phyloP scores from a whole-genome alignment of 30 jellyfish, hydroid and myxozoan species.

The Hydractinia echinata region DNA sequence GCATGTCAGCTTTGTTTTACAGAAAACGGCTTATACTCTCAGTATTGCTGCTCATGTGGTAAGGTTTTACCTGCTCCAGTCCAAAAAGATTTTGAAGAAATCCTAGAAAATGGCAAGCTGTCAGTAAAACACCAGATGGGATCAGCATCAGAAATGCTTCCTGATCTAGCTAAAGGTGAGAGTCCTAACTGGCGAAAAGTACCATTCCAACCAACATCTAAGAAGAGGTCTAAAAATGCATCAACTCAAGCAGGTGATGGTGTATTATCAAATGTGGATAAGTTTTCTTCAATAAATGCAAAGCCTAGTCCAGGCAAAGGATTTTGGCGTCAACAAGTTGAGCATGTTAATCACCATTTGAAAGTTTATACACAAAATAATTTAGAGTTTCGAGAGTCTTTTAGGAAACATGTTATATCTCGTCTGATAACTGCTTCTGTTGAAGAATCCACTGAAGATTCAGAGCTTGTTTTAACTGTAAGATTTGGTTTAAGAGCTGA shows the following conservation, averaged over 20 bases:
- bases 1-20: slow-evolving; percentile 63
- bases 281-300: not conserved
- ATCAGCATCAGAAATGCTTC: not conserved
- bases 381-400: slow-evolving; percentile 71
- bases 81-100: slow-evolving; percentile 31
- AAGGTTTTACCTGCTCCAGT: slow-evolving; percentile 69
- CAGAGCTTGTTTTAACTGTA: slow-evolving; percentile 45
- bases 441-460: slow-evolving; percentile 45
- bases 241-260: slow-evolving; percentile 40
- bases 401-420: slow-evolving; percentile 36
- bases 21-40: slow-evolving; percentile 49
- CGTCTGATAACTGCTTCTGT: slow-evolving; percentile 17
- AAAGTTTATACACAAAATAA: slow-evolving; percentile 79
- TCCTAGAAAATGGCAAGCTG: slow-evolving; percentile 22
- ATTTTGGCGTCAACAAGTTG: slow-evolving; percentile 91
- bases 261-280: not conserved
- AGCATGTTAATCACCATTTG: slow-evolving; percentile 76
- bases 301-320: slow-evolving; percentile 92
- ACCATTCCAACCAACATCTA: slow-evolving; percentile 15
- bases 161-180: slow-evolving; percentile 4
- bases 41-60: slow-evolving; percentile 75
- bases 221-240: slow-evolving; percentile 5
- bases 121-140: slow-evolving; percentile 4
- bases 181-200: slow-evolving; percentile 23
- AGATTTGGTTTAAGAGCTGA: slow-evolving; percentile 47